Percentiles rank a stretch among this genome's conserved stretches.
Evolutionary conservation across 2,797 vertebrate species (phyloP).

Genomic region (Denticeps clupeoides): DNA sequence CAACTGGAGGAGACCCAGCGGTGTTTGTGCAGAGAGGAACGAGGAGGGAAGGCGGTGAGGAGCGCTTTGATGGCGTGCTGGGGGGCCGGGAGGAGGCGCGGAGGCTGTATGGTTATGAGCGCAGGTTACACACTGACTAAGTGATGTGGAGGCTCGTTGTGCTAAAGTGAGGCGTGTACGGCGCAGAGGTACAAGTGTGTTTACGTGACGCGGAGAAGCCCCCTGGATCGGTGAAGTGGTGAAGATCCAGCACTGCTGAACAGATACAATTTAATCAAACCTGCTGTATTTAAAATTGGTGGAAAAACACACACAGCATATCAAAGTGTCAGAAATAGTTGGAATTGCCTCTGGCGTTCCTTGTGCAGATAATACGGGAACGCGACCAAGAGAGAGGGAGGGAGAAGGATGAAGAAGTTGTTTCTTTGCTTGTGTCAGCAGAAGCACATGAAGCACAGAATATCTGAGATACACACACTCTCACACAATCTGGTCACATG

Average conservation of each 20-base stretch:
- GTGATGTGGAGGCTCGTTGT: too few relatives aligned
- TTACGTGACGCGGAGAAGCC: too few relatives aligned
- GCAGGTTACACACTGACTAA: too few relatives aligned
- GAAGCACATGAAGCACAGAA: conserved; percentile 14
- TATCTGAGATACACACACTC: conserved; percentile 8
- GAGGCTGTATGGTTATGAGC: too few relatives aligned
- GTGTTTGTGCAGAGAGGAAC: neutral
- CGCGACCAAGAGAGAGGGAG: neutral
- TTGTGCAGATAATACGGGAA: neutral
- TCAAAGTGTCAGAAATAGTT: neutral
- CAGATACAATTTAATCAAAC: conserved; percentile 2
- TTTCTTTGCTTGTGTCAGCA: conserved; percentile 20
- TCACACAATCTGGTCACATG: conserved; percentile 8
- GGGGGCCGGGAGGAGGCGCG: too few relatives aligned
- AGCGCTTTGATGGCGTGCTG: too few relatives aligned
- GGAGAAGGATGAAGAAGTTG: conserved; percentile 6
- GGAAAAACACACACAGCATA: neutral
- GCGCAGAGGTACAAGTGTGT: too few relatives aligned
- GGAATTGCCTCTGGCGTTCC: neutral
- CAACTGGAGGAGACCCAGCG: conserved; percentile 15
- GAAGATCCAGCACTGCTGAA: too few relatives aligned
- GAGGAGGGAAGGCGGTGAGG: neutral
- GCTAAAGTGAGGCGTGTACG: too few relatives aligned
- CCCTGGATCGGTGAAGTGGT: too few relatives aligned
- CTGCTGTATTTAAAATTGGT: conserved; percentile 1